Percentiles rank a stretch among this genome's conserved stretches.
Evolutionary conservation across 2,113 vertebrate species (phyloP).

Genomic region (Crotalus horridus): DNA sequence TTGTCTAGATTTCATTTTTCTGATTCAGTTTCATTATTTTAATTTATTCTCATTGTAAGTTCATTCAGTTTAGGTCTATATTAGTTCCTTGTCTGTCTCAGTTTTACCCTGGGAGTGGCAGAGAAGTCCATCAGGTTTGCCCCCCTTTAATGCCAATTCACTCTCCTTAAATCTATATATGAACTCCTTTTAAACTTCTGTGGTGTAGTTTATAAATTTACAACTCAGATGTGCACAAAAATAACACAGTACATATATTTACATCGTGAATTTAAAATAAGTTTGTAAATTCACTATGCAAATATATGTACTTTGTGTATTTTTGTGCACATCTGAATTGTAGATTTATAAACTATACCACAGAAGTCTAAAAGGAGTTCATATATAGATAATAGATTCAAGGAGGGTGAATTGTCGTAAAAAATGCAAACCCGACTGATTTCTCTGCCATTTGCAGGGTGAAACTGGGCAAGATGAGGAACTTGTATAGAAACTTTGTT

Average conservation of each 20-base stretch:
- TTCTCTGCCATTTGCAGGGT: background rate
- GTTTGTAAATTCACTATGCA: background rate
- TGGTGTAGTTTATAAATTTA: background rate
- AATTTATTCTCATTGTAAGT: background rate
- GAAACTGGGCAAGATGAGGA: background rate
- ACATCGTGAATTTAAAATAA: background rate
- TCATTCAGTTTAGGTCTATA: background rate
- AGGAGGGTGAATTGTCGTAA: background rate
- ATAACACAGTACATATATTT: background rate
- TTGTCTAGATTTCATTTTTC: background rate
- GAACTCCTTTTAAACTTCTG: background rate
- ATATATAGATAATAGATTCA: background rate
- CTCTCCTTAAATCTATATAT: background rate
- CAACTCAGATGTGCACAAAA: background rate
- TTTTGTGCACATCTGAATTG: background rate
- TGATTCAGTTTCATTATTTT: background rate
- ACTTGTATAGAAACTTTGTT: background rate
- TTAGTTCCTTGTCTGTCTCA: background rate
- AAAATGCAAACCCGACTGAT: background rate
- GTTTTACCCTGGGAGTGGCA: background rate
- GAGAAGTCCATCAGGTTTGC: background rate
- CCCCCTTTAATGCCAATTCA: background rate
- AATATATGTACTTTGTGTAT: background rate
- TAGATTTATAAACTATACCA: background rate
- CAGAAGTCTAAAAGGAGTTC: background rate